Conservation (phyloP, 2,113 vertebrate species). For the Cepphus grylle region DNA sequence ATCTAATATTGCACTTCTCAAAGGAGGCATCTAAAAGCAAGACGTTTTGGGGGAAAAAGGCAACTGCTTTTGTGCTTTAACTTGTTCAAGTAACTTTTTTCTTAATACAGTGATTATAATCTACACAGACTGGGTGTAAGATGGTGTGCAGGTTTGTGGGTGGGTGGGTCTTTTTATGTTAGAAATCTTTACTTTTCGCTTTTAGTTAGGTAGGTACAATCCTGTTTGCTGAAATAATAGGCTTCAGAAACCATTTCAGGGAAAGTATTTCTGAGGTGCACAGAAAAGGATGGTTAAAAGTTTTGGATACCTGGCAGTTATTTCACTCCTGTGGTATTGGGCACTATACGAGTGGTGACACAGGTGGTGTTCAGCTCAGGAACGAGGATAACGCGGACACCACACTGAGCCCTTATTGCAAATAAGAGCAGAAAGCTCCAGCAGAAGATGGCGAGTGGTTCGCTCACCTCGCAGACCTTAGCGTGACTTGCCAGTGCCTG, state of each 20-base stretch:
- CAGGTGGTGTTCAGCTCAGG: background rate
- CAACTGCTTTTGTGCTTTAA: background rate
- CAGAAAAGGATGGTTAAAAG: background rate
- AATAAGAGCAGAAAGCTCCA: background rate
- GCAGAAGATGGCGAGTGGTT: background rate
- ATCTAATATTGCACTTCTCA: background rate
- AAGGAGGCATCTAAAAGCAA: background rate
- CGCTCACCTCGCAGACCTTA: background rate
- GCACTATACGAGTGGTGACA: background rate
- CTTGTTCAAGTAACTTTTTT: background rate
- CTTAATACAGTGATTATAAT: background rate
- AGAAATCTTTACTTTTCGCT: background rate
- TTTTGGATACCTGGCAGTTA: background rate
- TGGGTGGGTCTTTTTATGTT: background rate
- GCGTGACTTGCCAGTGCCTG: background rate
- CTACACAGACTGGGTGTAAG: background rate
- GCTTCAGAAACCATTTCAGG: background rate
- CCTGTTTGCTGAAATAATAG: background rate
- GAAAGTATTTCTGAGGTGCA: background rate
- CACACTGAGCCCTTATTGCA: background rate
- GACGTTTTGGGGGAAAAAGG: rapidly evolving
- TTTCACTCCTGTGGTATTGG: background rate
- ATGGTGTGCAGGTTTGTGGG: background rate
- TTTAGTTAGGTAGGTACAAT: background rate
- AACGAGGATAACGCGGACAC: background rate